These are phyloP conservation scores for Chloroceryle amazona DNA, from an alignment of 2,797 vertebrate genomes.

Conservation along the genomic window DNA sequence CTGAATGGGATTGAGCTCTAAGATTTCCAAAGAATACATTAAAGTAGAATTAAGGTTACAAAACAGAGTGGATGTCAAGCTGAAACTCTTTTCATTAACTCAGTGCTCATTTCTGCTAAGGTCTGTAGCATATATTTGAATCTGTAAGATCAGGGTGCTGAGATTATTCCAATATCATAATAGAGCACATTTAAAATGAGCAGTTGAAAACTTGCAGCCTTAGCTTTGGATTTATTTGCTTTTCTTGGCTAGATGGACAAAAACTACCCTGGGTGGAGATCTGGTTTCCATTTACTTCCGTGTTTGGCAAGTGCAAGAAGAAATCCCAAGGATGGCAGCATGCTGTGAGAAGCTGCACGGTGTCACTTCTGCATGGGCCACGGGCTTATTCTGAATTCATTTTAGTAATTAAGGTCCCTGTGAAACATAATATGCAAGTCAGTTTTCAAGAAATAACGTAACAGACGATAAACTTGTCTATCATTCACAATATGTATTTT, in stretches of 20 bases:
- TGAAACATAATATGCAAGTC: neutral
- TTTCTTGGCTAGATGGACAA: conserved; percentile 47
- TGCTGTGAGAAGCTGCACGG: neutral
- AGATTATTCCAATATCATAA: conserved; percentile 46
- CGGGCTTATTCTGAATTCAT: neutral
- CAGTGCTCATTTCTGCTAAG: neutral
- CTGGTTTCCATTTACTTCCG: neutral
- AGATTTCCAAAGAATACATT: conserved; percentile 54
- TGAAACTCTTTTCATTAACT: conserved; percentile 53
- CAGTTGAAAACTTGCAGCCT: conserved; percentile 25
- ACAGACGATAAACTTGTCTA: neutral
- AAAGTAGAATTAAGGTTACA: conserved; percentile 29
- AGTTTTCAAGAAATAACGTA: neutral
- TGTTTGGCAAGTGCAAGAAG: neutral
- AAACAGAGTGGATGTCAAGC: conserved; percentile 28
- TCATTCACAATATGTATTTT: neutral
- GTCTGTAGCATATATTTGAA: conserved; percentile 39
- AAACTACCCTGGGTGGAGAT: neutral
- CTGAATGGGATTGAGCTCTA: neutral
- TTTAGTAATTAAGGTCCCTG: neutral
- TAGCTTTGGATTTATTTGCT: conserved; percentile 49
- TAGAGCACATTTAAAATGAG: conserved; percentile 31
- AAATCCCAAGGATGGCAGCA: neutral
- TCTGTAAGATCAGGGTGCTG: conserved; percentile 35
- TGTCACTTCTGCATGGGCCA: neutral